Base-by-base conservation (phyloP, 2,888 invertebrate genomes). In the Lydus trimaculatus region DNA sequence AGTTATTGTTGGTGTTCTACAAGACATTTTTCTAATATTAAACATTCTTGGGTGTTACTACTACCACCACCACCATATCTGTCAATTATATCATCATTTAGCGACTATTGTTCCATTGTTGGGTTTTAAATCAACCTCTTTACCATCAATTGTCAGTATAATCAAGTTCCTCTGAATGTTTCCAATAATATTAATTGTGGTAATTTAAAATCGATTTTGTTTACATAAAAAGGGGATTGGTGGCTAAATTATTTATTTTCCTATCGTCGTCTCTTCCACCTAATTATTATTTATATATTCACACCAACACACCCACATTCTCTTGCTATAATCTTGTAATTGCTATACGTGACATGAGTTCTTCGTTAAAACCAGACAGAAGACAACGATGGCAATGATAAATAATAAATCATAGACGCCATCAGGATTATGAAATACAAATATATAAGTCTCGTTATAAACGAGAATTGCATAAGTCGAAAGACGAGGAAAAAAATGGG, bases 321-420 rank as follows among this genome's bases (percentile, higher is more conserved):
- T 65, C 65, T 33, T 64, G 31, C 28, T 61, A 20, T 58, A 63
- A 23, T 58, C 48, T 65, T 69, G 65, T 65, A 69, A 69, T 69
- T 69, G 62, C 31, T 58, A 13, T 62, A 65, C 69, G 69, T 65
- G 69, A 69, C 69, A 39, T 43, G 58, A 65, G 60, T 64, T 63
- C 23, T 48, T 48, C 65, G 61, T 62, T 64, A 36, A n/a, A 28
- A 8, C 48, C 48, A 48, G 39, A 43, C 39, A 43, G n/a, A 43
- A 43, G 39, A 43, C 48, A 20, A 20, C 9, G 48, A 20, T 48
- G 20, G 20, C 48, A 48, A 36, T 36, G 63, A 58, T 58, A 56
- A n/a, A 65, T 39, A 7, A 43, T 43, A 65, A 65, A 65, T 65
- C 65, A 59, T 25, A 43, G 58, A 36, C 23, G 43, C 20, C 64